A percentile compares a stretch with the other conserved stretches of the same genome.
Conservation (phyloP, 2,888 invertebrate genomes). For the Colletes collaris region DNA sequence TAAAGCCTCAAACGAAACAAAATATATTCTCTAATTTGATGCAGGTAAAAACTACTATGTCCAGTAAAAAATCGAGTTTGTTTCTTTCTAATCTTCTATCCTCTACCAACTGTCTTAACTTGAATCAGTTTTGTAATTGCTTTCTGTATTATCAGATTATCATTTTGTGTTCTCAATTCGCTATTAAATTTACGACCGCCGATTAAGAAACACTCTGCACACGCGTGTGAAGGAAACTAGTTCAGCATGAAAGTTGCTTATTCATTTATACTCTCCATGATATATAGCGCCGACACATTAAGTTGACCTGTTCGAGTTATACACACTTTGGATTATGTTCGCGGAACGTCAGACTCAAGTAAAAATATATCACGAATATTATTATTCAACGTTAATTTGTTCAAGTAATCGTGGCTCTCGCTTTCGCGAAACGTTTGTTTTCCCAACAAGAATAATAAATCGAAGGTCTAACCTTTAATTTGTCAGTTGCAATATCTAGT, state of each 20-base stretch:
- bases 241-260: neutral
- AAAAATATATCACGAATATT: neutral
- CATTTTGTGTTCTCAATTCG: too few species aligned
- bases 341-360: neutral
- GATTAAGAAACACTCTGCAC: too few species aligned
- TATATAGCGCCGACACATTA: neutral
- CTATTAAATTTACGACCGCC: too few species aligned
- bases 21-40: too few species aligned
- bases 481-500: constrained; percentile 13
- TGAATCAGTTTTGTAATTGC: too few species aligned
- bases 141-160: too few species aligned
- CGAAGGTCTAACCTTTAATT: constrained; percentile 14
- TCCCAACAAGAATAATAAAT: neutral
- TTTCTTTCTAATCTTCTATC: too few species aligned
- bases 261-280: constrained; percentile 1
- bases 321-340: too few species aligned
- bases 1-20: too few species aligned
- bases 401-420: neutral
- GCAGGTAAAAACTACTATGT: too few species aligned
- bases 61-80: too few species aligned
- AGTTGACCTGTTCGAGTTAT: neutral
- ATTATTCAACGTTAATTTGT: constrained; percentile 2
- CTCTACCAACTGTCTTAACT: too few species aligned
- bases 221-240: neutral
- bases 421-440: neutral